Evolutionary conservation across 1,140 invertebrate species (phyloP).

Genomic region (Drosophila asahinai): DNA sequence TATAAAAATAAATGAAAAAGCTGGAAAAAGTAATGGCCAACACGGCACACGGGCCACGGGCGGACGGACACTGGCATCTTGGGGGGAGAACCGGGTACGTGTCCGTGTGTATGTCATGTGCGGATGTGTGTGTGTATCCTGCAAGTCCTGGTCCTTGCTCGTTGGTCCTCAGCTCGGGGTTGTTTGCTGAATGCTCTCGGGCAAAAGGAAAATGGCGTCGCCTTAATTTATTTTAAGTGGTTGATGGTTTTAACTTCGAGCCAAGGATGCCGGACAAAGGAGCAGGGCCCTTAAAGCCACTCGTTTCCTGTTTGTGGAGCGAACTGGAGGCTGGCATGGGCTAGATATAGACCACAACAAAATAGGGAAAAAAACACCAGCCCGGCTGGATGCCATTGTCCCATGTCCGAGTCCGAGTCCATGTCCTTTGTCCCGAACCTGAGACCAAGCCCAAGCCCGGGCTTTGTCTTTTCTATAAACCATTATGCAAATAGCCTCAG

Average conservation of each 20-base stretch:
- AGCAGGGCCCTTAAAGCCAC: constrained; percentile 62
- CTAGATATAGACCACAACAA: constrained; percentile 46
- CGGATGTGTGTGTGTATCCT: constrained; percentile 33
- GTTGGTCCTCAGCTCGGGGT: constrained; percentile 69
- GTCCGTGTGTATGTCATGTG: constrained; percentile 29
- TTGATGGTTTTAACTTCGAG: constrained; percentile 80
- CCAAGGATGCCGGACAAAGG: constrained; percentile 50
- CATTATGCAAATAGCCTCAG: constrained; percentile 80
- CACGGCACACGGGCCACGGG: constrained; percentile 34
- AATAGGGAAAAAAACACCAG: constrained; percentile 39
- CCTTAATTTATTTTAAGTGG: constrained; percentile 84
- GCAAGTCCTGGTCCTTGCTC: constrained; percentile 57
- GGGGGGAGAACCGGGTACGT: constrained; percentile 44
- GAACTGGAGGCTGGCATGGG: neutral
- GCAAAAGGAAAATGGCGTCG: constrained; percentile 82
- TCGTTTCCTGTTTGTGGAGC: constrained; percentile 47
- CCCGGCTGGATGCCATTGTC: constrained; percentile 49
- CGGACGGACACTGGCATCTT: constrained; percentile 51
- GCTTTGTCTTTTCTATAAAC: constrained; percentile 81
- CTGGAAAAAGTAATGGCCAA: constrained; percentile 77
- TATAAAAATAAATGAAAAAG: constrained; percentile 69
- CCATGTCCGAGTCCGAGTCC: constrained; percentile 8
- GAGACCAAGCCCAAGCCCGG: constrained; percentile 29
- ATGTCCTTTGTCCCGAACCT: neutral
- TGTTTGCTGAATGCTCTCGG: constrained; percentile 64